Evolutionary conservation across 2,113 vertebrate species (phyloP).

Genomic region (Notarius lentiginosus): DNA sequence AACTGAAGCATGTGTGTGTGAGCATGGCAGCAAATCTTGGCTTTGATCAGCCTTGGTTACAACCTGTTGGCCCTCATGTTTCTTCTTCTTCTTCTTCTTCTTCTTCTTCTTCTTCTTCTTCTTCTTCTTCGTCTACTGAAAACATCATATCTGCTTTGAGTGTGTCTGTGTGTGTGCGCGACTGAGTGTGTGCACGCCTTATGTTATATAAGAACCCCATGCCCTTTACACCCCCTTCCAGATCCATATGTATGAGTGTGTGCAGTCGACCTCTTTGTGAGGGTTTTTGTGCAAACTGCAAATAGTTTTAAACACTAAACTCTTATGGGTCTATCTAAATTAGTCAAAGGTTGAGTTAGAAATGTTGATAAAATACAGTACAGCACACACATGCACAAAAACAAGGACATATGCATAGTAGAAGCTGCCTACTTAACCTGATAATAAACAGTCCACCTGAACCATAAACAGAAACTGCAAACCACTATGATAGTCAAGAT

Average conservation of each 20-base stretch:
- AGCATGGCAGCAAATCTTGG: conserved; percentile 29
- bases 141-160: conserved; percentile 31
- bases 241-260: conserved; percentile 30
- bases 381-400: conserved; percentile 29
- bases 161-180: background rate
- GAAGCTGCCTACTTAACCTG: conserved; percentile 64
- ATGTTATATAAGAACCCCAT: conserved; percentile 41
- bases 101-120: too few relatives aligned
- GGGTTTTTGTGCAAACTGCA: conserved; percentile 13
- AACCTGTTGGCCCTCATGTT: conserved; percentile 15
- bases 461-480: conserved; percentile 43
- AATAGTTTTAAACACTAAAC: background rate
- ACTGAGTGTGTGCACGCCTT: background rate
- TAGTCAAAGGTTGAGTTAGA: background rate
- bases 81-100: background rate
- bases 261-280: background rate
- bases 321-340: background rate
- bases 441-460: conserved; percentile 43
- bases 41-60: conserved; percentile 25
- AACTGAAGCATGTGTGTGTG: conserved; percentile 20
- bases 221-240: conserved; percentile 36
- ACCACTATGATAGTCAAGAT: conserved; percentile 50
- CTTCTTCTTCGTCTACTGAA: background rate
- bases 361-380: background rate
- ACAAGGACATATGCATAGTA: conserved; percentile 42